Conservation (phyloP, 2,797 vertebrate genomes). For the Pangasius djambal region DNA sequence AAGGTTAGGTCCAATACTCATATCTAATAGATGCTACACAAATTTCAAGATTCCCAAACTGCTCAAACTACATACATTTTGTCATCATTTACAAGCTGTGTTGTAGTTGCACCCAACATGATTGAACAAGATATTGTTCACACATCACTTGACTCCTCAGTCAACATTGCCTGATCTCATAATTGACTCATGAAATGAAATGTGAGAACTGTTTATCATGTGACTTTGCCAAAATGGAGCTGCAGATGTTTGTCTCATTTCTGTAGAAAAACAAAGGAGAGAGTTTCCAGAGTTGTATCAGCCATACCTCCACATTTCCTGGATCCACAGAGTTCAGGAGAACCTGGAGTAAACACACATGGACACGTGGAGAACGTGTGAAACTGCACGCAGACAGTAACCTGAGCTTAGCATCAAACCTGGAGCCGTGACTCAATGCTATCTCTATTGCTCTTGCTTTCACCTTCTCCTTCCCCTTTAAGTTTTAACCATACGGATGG, state of each 20-base stretch:
- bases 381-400: neutral
- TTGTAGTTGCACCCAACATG: neutral
- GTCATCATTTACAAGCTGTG: neutral
- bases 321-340: neutral
- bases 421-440: neutral
- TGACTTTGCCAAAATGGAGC: neutral
- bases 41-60: neutral
- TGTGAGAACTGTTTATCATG: neutral
- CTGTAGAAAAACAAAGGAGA: neutral
- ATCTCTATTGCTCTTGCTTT: neutral
- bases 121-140: neutral
- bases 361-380: neutral
- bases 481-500: slow-evolving; percentile 4
- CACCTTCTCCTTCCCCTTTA: slow-evolving; percentile 13
- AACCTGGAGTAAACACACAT: neutral
- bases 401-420: neutral
- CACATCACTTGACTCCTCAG: neutral
- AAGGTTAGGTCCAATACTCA: neutral
- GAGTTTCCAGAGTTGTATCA: neutral
- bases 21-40: neutral
- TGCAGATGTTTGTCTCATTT: neutral
- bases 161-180: neutral
- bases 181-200: neutral
- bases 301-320: neutral
- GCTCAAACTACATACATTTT: neutral